Conservation (phyloP, 2,113 vertebrate genomes). For the Hucho hucho region DNA sequence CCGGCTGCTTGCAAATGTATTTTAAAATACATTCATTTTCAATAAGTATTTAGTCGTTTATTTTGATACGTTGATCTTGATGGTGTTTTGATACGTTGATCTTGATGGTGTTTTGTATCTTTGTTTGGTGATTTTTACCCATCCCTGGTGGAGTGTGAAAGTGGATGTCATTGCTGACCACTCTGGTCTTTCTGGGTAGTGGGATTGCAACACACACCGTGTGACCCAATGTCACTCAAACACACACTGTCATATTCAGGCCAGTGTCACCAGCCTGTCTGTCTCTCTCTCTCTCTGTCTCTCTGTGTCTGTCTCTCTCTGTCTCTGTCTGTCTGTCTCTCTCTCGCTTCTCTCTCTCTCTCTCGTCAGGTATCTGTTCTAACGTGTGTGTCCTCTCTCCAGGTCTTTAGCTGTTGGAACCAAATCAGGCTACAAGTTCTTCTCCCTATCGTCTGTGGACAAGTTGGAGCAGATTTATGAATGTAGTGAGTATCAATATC, state of each 20-base stretch:
- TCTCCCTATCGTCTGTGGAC: conserved; percentile 97
- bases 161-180: neutral
- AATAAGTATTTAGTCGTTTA: too few species aligned
- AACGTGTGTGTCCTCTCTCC: conserved; percentile 25
- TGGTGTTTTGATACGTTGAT: too few species aligned
- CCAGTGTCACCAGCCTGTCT: neutral
- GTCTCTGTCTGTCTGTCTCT: too few species aligned
- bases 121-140: too few species aligned
- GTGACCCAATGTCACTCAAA: conserved; percentile 8
- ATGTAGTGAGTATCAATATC: conserved; percentile 87
- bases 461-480: conserved; percentile 99
- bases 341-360: neutral
- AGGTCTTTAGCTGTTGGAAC: conserved; percentile 98
- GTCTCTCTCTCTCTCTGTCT: too few species aligned
- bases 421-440: conserved; percentile 98
- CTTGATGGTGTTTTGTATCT: too few species aligned
- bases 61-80: too few species aligned
- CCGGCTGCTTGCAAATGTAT: too few species aligned
- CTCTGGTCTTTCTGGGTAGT: neutral
- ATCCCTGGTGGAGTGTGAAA: too few species aligned
- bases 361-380: neutral
- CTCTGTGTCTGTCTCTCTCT: too few species aligned
- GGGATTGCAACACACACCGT: conserved; percentile 27
- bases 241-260: conserved; percentile 2
- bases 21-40: too few species aligned